These are phyloP conservation scores for Parus major DNA, from an alignment of 2,113 vertebrate genomes.

Conservation along the genomic window DNA sequence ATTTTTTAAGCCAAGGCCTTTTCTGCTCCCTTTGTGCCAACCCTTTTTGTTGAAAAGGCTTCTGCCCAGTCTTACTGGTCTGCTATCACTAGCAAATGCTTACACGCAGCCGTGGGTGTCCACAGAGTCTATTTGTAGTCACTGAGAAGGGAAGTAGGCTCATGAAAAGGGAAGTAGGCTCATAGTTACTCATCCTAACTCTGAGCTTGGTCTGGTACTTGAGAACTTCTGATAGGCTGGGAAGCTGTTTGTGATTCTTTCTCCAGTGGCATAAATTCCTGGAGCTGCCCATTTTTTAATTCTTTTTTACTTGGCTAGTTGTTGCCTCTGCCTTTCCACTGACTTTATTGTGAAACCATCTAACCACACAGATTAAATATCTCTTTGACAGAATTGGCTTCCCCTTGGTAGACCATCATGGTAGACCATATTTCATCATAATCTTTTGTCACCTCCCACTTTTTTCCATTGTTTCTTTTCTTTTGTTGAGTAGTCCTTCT, in stretches of 20 bases:
- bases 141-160: background rate
- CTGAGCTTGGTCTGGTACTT: background rate
- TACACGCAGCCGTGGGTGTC: accelerated
- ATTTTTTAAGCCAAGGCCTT: background rate
- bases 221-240: background rate
- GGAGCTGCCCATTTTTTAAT: background rate
- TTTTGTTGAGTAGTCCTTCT: background rate
- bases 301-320: background rate
- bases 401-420: no score
- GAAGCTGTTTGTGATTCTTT: background rate
- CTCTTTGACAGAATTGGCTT: background rate
- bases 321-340: background rate
- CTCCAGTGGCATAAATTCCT: background rate
- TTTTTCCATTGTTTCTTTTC: background rate
- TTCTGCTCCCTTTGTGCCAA: no score
- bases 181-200: background rate
- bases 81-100: background rate
- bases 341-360: background rate
- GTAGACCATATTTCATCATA: background rate
- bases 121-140: background rate
- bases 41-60: background rate
- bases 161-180: background rate
- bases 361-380: background rate
- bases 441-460: background rate
- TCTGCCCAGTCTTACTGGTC: background rate